Percentiles rank a stretch among this genome's conserved stretches.
Conservation (phyloP, 2,888 invertebrate species). For the Nezara viridula region DNA sequence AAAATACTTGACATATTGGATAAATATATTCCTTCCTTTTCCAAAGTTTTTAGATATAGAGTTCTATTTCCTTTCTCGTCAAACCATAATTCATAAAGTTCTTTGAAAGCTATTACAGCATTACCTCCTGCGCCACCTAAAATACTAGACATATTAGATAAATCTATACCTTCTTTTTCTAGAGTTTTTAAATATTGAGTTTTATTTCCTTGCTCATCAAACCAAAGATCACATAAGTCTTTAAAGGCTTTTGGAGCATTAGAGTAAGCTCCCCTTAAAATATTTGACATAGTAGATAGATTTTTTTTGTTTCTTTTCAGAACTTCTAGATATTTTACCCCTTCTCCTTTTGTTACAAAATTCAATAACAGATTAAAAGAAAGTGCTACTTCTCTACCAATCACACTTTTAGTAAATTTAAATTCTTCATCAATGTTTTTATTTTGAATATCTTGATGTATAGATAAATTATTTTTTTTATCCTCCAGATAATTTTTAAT, state of each 20-base stretch:
- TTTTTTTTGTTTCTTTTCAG: constrained; percentile 22
- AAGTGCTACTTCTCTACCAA: background rate
- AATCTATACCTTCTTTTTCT: no score
- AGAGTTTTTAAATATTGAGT: no score
- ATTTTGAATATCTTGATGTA: constrained; percentile 14
- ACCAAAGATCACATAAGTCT: constrained; percentile 48
- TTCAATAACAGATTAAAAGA: constrained; percentile 21
- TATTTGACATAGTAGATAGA: background rate
- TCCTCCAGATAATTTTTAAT: background rate
- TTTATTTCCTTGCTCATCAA: no score
- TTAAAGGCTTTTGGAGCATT: constrained; percentile 45
- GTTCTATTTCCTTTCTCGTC: constrained; percentile 47
- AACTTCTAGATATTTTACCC: constrained; percentile 28
- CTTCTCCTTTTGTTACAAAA: constrained; percentile 9
- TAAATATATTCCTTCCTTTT: constrained; percentile 15
- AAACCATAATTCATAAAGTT: no score
- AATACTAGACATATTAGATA: no score
- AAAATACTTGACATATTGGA: constrained; percentile 16
- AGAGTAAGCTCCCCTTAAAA: constrained; percentile 1
- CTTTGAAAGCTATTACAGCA: no score
- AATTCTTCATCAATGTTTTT: constrained; percentile 17
- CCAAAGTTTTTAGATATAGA: background rate
- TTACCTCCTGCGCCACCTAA: no score
- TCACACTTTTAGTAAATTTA: constrained; percentile 29
- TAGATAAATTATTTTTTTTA: constrained; percentile 16